A percentile compares a stretch with the other conserved stretches of the same genome.
These are phyloP conservation scores for western clawed frog (Xenopus tropicalis) DNA, from an alignment of 2,113 vertebrate genomes.

Conservation along the genomic window DNA sequence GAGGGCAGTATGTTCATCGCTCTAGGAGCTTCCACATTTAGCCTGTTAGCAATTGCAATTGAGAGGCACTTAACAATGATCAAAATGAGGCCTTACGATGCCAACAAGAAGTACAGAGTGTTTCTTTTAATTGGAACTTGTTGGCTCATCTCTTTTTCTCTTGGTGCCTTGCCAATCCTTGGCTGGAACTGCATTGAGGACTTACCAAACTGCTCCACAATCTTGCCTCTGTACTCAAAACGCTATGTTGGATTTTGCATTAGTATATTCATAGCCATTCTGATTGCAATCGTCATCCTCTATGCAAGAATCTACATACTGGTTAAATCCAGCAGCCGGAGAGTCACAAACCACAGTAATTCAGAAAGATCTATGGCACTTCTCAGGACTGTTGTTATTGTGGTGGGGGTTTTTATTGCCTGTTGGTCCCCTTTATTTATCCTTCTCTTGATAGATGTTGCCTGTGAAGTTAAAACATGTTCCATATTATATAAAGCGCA, in stretches of 20 bases:
- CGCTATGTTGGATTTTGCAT: conserved; percentile 91
- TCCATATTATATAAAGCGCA: conserved; percentile 75
- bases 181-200: conserved; percentile 92
- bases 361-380: conserved; percentile 88
- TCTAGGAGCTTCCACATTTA: conserved; percentile 88
- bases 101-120: conserved; percentile 89
- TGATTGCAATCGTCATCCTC: conserved; percentile 82
- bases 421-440: conserved; percentile 92
- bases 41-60: conserved; percentile 90
- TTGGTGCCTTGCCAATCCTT: conserved; percentile 86
- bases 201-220: conserved; percentile 84
- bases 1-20: conserved; percentile 95
- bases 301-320: conserved; percentile 89
- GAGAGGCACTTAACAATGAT: conserved; percentile 97
- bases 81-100: conserved; percentile 93
- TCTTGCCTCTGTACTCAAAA: conserved; percentile 90
- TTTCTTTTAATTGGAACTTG: conserved; percentile 91
- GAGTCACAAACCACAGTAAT: conserved; percentile 82
- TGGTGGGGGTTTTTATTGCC: conserved; percentile 89
- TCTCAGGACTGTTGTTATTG: conserved; percentile 87
- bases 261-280: conserved; percentile 79
- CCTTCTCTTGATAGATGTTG: conserved; percentile 86
- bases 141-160: conserved; percentile 82
- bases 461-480: conserved; percentile 71
- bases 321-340: conserved; percentile 87